These are phyloP conservation scores for Salpingus planirostris DNA, from an alignment of 2,888 invertebrate genomes.

Conservation along the genomic window DNA sequence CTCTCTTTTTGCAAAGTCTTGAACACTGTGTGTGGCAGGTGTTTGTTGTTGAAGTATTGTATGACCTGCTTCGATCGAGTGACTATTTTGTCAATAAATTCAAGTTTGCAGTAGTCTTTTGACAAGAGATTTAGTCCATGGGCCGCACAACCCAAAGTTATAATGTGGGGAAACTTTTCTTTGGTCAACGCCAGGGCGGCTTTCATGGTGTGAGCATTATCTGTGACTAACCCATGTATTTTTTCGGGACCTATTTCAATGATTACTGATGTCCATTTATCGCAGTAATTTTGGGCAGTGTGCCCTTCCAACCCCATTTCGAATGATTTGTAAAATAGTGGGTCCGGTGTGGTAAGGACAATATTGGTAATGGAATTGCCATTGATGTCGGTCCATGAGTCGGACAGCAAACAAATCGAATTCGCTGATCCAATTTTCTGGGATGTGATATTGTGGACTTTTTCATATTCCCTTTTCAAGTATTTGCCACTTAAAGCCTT, in stretches of 20 bases:
- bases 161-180: neutral
- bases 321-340: neutral
- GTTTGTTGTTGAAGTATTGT: neutral
- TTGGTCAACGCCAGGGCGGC: neutral
- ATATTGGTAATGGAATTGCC: neutral
- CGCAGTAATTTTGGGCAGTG: neutral
- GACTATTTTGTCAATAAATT: neutral
- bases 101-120: neutral
- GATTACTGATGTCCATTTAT: neutral
- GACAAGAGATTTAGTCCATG: neutral
- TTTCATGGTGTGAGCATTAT: neutral
- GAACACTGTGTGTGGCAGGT: neutral
- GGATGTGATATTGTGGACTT: neutral
- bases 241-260: neutral
- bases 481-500: neutral
- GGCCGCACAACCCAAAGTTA: neutral
- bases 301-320: neutral
- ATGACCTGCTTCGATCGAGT: neutral
- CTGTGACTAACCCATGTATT: neutral
- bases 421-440: neutral
- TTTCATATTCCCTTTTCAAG: neutral
- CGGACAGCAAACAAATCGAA: neutral
- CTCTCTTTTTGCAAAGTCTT: neutral
- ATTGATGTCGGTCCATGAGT: neutral
- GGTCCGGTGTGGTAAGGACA: neutral